Evolutionary conservation across 2,888 invertebrate genomes (phyloP), one percentile per base, ranked within the genome.

Genomic region (Acanthococcus lagerstroemiae): DNA sequence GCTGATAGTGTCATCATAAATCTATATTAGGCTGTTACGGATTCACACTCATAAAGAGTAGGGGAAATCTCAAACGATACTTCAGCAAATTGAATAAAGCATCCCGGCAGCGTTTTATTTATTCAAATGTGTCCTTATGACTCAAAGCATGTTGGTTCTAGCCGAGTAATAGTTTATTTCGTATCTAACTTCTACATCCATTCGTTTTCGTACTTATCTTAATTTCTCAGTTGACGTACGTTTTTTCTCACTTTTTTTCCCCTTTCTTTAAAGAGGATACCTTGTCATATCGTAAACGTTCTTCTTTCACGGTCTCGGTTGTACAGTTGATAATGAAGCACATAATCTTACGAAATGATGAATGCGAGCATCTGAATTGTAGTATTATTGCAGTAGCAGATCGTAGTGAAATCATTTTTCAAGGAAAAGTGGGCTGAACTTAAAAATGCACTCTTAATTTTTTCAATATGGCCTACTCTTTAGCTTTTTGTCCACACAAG

Each of bases 1-100:
- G 50, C 63, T 52, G 63, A 63, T 63, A 63, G 63, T 63, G 63
- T 63, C 63, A 52, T 52, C 63, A 63, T 63, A 63, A 63, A 63
- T 63, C 63, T 63, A 63, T 63, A 63, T 63, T 63, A 63, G 63
- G 63, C 63, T 63, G 50, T 63, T 52, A 63, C 54, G 63, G 37
- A 37, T 37, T 37, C 37, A 37, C 37, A 37, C 37, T 37, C 3
- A 37, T 37, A 37, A 37, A 37, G 37, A 37, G 37, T n/a, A 37
- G 37, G 37, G 37, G 37, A 37, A 37, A 37, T 9, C 37, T 37
- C 37, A 15, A n/a, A 37, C 37, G 37, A 37, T 37, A 37, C 37
- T 37, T 37, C 37, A 37, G 12, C 37, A 37, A 37, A 37, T 37
- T 37, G 37, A 37, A 37, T 37, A 37, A 37, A 37, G n/a, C 12